These are phyloP conservation scores for Gari tellinella DNA, from an alignment of 2,888 invertebrate genomes.

Conservation along the genomic window DNA sequence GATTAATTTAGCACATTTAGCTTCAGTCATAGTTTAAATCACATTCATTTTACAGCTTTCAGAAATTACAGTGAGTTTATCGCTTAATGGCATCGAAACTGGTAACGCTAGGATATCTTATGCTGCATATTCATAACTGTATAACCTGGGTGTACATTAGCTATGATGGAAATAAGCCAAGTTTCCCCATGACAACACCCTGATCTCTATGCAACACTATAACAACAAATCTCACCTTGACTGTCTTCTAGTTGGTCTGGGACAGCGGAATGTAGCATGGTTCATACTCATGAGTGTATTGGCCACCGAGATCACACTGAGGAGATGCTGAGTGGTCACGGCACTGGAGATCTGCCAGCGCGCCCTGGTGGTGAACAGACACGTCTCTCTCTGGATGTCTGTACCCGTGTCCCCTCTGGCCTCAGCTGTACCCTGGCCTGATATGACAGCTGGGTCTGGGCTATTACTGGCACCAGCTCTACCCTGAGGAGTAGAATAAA, in stretches of 20 bases:
- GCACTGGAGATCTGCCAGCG: constrained; percentile 99
- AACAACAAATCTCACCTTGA: constrained; percentile 36
- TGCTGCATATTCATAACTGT: too few species aligned
- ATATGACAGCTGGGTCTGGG: not conserved
- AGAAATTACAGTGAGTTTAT: too few species aligned
- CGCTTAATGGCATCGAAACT: too few species aligned
- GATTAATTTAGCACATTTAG: too few species aligned
- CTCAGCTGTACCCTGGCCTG: not conserved
- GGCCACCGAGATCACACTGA: constrained; percentile 96
- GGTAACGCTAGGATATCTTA: too few species aligned
- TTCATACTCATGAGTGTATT: constrained; percentile 99
- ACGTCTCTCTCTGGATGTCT: constrained; percentile 57
- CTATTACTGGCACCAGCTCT: constrained; percentile 3
- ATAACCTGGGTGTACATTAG: too few species aligned
- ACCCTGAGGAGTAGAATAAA: constrained; percentile 2
- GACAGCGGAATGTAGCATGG: constrained; percentile 91
- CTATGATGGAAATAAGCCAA: too few species aligned
- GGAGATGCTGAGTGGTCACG: constrained; percentile 96
- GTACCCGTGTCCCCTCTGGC: not conserved
- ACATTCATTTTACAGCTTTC: too few species aligned
- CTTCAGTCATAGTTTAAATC: too few species aligned
- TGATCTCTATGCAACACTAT: too few species aligned
- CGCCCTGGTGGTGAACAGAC: constrained; percentile 88
- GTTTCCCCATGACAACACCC: too few species aligned
- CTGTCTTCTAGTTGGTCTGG: constrained; percentile 24